Conservation (phyloP, 2,113 vertebrate genomes). For the Neotoma lepida region DNA sequence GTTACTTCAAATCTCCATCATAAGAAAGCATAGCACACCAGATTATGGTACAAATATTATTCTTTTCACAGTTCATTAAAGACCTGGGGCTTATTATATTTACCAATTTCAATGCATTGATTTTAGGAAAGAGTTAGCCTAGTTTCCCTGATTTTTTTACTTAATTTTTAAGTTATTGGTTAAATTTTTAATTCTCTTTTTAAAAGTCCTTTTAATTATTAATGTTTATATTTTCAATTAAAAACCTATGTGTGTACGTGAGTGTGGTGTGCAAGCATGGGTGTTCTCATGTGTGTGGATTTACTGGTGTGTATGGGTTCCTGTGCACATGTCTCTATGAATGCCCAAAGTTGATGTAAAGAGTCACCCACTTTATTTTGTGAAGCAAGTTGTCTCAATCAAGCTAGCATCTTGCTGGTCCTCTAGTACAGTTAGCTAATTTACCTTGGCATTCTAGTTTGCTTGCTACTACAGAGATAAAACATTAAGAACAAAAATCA, state of each 20-base stretch:
- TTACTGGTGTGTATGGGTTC: neutral
- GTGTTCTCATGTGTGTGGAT: neutral
- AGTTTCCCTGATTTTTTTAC: neutral
- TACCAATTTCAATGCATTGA: neutral
- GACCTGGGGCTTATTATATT: neutral
- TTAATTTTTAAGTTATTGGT: neutral
- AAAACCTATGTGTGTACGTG: neutral
- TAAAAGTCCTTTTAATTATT: neutral
- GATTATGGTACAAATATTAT: neutral
- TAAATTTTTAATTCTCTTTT: neutral
- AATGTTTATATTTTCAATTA: neutral
- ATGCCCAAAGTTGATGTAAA: neutral
- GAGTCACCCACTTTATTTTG: neutral
- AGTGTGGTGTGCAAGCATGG: neutral
- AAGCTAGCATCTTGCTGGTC: neutral
- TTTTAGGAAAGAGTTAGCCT: neutral
- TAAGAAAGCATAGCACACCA: neutral
- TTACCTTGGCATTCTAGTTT: neutral
- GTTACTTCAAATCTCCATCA: neutral
- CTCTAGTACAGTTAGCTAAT: neutral
- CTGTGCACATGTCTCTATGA: neutral
- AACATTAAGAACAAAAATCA: neutral
- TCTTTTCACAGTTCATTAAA: neutral
- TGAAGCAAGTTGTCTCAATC: neutral
- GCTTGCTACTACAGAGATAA: neutral